Percentiles rank a stretch among this genome's conserved stretches.
Conservation (phyloP, 2,888 invertebrate species). For the Operophtera brumata region DNA sequence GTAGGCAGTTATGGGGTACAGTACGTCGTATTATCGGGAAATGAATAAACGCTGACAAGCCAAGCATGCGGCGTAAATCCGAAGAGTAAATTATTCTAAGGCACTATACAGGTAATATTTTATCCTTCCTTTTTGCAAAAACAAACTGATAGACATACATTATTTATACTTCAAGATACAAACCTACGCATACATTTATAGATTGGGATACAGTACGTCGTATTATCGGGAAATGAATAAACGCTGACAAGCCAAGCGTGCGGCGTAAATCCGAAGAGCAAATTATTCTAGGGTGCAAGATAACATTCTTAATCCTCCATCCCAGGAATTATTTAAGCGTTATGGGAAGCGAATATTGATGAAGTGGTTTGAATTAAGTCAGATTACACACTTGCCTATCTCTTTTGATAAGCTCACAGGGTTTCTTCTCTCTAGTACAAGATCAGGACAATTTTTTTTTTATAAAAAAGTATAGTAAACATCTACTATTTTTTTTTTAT, state of each 20-base stretch:
- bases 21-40: constrained; percentile 32
- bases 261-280: constrained; percentile 36
- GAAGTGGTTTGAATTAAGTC: constrained; percentile 9
- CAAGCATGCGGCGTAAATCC: constrained; percentile 37
- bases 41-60: constrained; percentile 50
- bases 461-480: too few species aligned
- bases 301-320: constrained; percentile 40
- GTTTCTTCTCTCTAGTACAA: not conserved
- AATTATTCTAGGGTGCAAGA: constrained; percentile 38
- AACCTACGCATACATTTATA: constrained; percentile 1
- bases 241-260: constrained; percentile 44
- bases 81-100: constrained; percentile 29
- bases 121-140: too few species aligned
- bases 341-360: constrained; percentile 23
- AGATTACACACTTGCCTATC: constrained; percentile 8
- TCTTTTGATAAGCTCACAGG: constrained; percentile 1
- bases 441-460: too few species aligned
- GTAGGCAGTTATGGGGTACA: constrained; percentile 8
- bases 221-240: constrained; percentile 42
- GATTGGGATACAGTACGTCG: constrained; percentile 15
- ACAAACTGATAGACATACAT: too few species aligned
- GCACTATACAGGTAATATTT: too few species aligned
- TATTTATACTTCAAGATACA: not conserved
- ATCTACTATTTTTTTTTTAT: too few species aligned
- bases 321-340: constrained; percentile 23